Conservation (phyloP, 1,140 invertebrate genomes). For the Drosophila yakuba region DNA sequence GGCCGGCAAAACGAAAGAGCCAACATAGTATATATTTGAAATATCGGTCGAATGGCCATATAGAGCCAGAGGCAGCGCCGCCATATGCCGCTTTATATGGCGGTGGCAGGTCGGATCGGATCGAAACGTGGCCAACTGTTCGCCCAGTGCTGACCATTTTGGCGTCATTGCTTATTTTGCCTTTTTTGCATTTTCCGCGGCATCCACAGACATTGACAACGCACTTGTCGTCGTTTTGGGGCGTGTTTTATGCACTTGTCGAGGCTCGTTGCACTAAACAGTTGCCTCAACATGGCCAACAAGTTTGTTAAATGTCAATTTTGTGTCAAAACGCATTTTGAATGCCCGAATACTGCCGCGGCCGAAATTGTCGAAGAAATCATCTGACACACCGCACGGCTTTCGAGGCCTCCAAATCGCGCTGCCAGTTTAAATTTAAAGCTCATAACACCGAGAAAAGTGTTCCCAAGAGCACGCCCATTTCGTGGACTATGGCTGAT, state of each 20-base stretch:
- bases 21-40: slow-evolving; percentile 66
- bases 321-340: slow-evolving; percentile 75
- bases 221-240: slow-evolving; percentile 58
- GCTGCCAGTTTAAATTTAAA: slow-evolving; percentile 54
- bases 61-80: slow-evolving; percentile 57
- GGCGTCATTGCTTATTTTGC: slow-evolving; percentile 35
- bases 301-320: slow-evolving; percentile 80
- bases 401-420: slow-evolving; percentile 5
- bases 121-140: slow-evolving; percentile 43
- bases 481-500: slow-evolving; percentile 16
- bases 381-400: background rate
- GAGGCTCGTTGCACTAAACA: slow-evolving; percentile 37
- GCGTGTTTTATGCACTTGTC: slow-evolving; percentile 75
- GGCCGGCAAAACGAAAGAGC: slow-evolving; percentile 13
- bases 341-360: slow-evolving; percentile 54
- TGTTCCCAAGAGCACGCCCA: slow-evolving; percentile 37
- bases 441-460: slow-evolving; percentile 24
- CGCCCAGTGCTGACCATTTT: slow-evolving; percentile 68
- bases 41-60: slow-evolving; percentile 77
- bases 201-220: slow-evolving; percentile 38
- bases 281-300: slow-evolving; percentile 62
- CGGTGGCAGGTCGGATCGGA: slow-evolving; percentile 40
- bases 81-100: slow-evolving; percentile 60
- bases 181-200: slow-evolving; percentile 37
- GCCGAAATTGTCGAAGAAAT: slow-evolving; percentile 19